These are phyloP conservation scores for Polyommatus icarus DNA, from an alignment of 2,888 invertebrate genomes.

Conservation along the genomic window DNA sequence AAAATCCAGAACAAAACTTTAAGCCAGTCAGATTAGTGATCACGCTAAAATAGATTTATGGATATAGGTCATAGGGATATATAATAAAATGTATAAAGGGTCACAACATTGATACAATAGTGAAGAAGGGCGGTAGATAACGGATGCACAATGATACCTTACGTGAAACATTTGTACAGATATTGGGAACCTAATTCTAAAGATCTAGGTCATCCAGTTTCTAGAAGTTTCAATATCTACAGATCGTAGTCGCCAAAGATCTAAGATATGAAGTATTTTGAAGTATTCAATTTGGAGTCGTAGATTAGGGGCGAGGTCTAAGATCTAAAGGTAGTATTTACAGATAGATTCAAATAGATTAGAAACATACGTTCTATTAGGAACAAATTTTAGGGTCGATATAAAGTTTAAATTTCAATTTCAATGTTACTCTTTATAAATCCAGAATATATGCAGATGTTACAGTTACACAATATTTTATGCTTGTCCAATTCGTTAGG, in stretches of 20 bases:
- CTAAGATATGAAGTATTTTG: constrained; percentile 26
- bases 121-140: constrained; percentile 77
- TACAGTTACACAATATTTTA: not conserved
- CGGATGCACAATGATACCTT: constrained; percentile 65
- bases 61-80: not conserved
- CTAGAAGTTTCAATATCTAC: constrained; percentile 19
- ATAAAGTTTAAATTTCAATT: not conserved
- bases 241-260: constrained; percentile 9
- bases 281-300: constrained; percentile 19
- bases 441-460: too few relatives aligned
- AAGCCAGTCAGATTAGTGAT: constrained; percentile 24
- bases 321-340: constrained; percentile 16
- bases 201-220: constrained; percentile 16
- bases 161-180: constrained; percentile 48
- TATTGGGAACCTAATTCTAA: constrained; percentile 47
- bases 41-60: constrained; percentile 20
- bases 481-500: not conserved
- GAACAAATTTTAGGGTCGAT: not conserved
- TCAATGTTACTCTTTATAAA: not conserved
- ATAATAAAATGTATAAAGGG: constrained; percentile 40
- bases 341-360: not conserved
- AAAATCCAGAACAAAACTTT: constrained; percentile 19
- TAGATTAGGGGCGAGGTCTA: constrained; percentile 1
- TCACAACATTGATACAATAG: constrained; percentile 80
- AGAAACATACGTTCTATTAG: not conserved